Evolutionary conservation across 2,797 vertebrate species (phyloP).

Genomic region (Sparidentex hasta): DNA sequence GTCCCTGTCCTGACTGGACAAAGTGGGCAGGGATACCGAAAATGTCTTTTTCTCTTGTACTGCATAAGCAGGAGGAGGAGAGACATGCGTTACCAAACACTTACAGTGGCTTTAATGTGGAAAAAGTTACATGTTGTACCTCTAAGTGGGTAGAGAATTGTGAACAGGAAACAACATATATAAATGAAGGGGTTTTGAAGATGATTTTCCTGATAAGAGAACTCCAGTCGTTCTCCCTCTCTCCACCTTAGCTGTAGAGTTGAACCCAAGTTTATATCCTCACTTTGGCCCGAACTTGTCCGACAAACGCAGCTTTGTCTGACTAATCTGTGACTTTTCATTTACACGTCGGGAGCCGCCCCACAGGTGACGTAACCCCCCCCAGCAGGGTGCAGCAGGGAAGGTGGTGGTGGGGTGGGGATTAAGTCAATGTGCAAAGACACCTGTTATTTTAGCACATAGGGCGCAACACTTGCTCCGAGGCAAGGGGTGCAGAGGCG

Average conservation of each 20-base stretch:
- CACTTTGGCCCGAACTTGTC: conserved; percentile 2
- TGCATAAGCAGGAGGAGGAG: too few relatives aligned
- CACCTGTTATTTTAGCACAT: conserved; percentile 85
- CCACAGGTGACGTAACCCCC: conserved; percentile 70
- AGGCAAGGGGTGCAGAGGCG: conserved; percentile 70
- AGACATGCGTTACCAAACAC: too few relatives aligned
- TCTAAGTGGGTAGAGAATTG: background rate
- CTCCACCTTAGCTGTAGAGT: background rate
- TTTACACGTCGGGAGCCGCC: conserved; percentile 24
- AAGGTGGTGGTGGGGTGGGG: conserved; percentile 44
- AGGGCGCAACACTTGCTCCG: conserved; percentile 80
- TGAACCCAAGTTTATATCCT: background rate
- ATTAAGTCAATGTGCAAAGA: conserved; percentile 68
- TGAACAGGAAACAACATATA: background rate
- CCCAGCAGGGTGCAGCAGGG: conserved; percentile 41
- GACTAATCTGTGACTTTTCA: conserved; percentile 36
- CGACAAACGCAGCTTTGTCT: conserved; percentile 22
- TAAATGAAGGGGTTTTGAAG: background rate
- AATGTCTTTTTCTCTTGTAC: too few relatives aligned
- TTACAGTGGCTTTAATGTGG: too few relatives aligned
- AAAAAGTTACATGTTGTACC: too few relatives aligned
- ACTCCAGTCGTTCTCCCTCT: background rate
- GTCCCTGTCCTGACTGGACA: too few relatives aligned
- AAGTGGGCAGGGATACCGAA: too few relatives aligned
- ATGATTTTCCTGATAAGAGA: background rate